Percentiles rank a stretch among this genome's conserved stretches.
Evolutionary conservation across 64 coral and sea anemone species (phyloP).

Genomic region (Hydrozoanthus tunicans): DNA sequence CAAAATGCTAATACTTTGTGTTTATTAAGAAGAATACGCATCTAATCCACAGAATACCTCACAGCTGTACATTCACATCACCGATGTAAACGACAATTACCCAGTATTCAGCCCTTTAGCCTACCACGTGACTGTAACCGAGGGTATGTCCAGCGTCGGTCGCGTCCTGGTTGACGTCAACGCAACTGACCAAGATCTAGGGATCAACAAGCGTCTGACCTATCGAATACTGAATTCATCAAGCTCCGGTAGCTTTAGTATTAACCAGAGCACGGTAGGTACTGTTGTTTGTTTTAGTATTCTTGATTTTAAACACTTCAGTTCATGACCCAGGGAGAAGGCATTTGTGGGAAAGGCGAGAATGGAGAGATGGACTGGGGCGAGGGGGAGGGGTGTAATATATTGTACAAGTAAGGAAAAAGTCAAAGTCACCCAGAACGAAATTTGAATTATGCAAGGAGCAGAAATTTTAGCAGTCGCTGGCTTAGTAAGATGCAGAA

Average conservation of each 20-base stretch:
- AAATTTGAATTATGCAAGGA: no score
- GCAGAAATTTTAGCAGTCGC: no score
- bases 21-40: neutral
- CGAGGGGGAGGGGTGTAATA: no score
- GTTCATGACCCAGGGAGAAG: no score
- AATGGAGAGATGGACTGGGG: no score
- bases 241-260: slow-evolving; percentile 3
- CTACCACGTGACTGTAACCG: slow-evolving; percentile 30
- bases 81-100: slow-evolving; percentile 29
- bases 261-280: slow-evolving; percentile 35
- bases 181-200: slow-evolving; percentile 34
- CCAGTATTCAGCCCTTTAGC: slow-evolving; percentile 9
- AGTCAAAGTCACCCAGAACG: no score
- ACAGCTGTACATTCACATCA: slow-evolving; percentile 21
- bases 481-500: no score
- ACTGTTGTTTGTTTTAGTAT: neutral
- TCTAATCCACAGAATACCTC: slow-evolving; percentile 3
- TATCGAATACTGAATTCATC: neutral
- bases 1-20: neutral
- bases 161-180: slow-evolving; percentile 18
- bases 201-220: slow-evolving; percentile 11
- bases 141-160: slow-evolving; percentile 22
- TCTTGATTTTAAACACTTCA: no score
- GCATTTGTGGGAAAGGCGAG: no score
- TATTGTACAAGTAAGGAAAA: no score